Conservation (phyloP, 2,113 vertebrate species). For the Gila orcuttii region DNA sequence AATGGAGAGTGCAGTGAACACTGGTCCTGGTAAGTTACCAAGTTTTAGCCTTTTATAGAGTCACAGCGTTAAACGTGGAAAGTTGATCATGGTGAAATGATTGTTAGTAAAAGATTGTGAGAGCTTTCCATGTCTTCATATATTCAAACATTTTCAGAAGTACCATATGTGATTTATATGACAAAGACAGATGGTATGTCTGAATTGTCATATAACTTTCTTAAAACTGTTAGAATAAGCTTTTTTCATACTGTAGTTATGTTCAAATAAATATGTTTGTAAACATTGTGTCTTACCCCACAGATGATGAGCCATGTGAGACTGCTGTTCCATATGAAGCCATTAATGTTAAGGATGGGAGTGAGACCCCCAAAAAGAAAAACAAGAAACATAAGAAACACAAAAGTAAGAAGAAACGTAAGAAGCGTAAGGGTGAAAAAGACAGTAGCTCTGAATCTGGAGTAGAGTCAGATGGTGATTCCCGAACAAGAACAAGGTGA, state of each 20-base stretch:
- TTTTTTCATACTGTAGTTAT: not conserved
- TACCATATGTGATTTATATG: not conserved
- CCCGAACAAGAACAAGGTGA: slow-evolving; percentile 78
- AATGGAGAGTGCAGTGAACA: slow-evolving; percentile 73
- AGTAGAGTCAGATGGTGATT: slow-evolving; percentile 77
- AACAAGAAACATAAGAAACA: slow-evolving; percentile 97
- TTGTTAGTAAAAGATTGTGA: not conserved
- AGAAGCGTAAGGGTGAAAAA: slow-evolving; percentile 92
- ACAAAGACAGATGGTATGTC: not conserved
- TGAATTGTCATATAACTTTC: not conserved
- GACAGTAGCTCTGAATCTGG: slow-evolving; percentile 82
- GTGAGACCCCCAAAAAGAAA: slow-evolving; percentile 87
- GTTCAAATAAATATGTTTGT: not conserved
- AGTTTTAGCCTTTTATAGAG: not conserved
- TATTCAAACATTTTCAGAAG: not conserved
- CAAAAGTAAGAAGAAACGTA: slow-evolving; percentile 97
- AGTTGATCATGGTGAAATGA: not conserved
- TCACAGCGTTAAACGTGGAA: not conserved
- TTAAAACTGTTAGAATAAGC: not conserved
- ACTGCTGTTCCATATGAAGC: slow-evolving; percentile 68
- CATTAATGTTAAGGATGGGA: slow-evolving; percentile 74
- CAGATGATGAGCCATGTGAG: slow-evolving; percentile 71
- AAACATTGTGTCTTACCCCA: not conserved
- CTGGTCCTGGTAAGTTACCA: slow-evolving; percentile 64
- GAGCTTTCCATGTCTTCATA: not conserved